Base-by-base conservation (phyloP, 2,797 vertebrate genomes). In the Menidia menidia region DNA sequence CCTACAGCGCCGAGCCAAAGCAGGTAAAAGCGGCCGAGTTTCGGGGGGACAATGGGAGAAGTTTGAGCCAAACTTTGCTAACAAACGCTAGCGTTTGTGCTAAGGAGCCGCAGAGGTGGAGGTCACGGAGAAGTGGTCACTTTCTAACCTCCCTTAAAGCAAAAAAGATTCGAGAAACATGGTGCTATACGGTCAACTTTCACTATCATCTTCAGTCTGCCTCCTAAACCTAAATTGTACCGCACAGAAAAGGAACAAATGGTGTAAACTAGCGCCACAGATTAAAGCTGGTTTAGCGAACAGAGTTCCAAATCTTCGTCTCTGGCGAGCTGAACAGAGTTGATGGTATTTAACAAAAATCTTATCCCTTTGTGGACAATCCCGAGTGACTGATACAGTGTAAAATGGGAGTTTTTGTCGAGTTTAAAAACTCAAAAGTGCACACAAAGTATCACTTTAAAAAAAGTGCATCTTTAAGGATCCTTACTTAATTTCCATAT, bases 11-110 rank as follows among this genome's bases (percentile, higher is more conserved):
- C 48, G 59, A 80, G 48, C 25, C 75, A 45, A 75, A 87, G 50
- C 86, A 88, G 93, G 91, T 93, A 87, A 74, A 65, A n/a, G 25
- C 25, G 60, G 13, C 47, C 30, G 81, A 48, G 60, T 71, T 76
- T 64, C 4, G 10, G 45, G 42, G 43, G 77, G 86, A 87, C 89
- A 89, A 93, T 89, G 85, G 86, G 86, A 65, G 81, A 91, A 88
- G 87, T 91, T 90, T 60, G 0, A 59, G 88, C 87, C 81, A 80
- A 87, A 79, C 44, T 18, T 6, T 30, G 88, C 84, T 88, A 89
- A 89, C 81, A 77, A 75, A 77, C 16, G 19, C 14, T 52, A 52
- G 60, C 65, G 16, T n/a, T 19, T 9, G 51, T 18, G 68, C 68
- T 67, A 63, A 32, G 71, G 19, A 50, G 18, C 18, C 11, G 48